Evolutionary conservation across 2,113 vertebrate species (phyloP).

Genomic region (Dasyprocta punctata): DNA sequence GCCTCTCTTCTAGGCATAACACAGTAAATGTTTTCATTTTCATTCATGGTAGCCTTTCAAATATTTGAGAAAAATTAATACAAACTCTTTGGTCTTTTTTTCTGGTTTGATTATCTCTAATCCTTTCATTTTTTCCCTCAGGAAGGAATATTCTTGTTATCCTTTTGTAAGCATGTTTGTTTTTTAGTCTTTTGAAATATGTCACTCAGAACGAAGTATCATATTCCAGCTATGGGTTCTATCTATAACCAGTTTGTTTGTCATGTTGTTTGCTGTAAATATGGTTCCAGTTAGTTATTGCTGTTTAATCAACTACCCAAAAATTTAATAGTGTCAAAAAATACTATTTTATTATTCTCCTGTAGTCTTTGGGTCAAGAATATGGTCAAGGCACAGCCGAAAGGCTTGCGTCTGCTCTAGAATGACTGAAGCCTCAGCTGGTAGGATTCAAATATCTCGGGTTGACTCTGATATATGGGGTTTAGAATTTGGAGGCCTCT

Average conservation of each 20-base stretch:
- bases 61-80: not conserved
- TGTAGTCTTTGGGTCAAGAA: conserved; percentile 11
- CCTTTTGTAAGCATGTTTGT: not conserved
- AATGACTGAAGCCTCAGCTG: not conserved
- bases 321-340: not conserved
- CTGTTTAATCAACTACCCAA: not conserved
- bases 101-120: not conserved
- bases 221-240: conserved; percentile 12
- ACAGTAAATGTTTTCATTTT: conserved; percentile 25
- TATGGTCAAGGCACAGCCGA: not conserved
- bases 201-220: not conserved
- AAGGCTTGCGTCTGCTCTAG: not conserved
- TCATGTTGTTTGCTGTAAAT: not conserved
- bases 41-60: not conserved
- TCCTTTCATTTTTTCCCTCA: not conserved
- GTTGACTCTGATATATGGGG: not conserved
- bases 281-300: not conserved
- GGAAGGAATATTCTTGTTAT: conserved; percentile 38
- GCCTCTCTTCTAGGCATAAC: not conserved
- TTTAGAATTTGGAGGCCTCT: not conserved
- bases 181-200: conserved; percentile 47
- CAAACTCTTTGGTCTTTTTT: conserved; percentile 2
- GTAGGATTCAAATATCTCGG: not conserved
- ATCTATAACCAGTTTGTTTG: not conserved
- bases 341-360: not conserved